Base-by-base conservation (phyloP, 2,113 vertebrate species). In the Myiagra hebetior region DNA sequence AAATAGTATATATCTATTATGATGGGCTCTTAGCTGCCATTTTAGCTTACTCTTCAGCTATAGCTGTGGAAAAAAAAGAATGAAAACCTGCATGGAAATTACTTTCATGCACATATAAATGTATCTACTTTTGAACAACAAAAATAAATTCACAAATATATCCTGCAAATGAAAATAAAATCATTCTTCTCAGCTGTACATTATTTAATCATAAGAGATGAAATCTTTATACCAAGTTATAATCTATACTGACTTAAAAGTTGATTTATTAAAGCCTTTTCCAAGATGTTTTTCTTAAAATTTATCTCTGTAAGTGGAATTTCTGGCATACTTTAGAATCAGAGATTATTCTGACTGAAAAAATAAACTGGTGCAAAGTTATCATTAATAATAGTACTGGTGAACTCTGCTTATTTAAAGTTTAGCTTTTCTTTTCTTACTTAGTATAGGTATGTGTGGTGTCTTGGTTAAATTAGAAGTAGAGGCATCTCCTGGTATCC, bases 281-380 rank as follows among this genome's bases (percentile, higher is more conserved):
- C 26, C 76, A 60, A 72, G 35, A 30, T 69, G 13, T 35, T 85
- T 77, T 77, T 62, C 74, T 83, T 50, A 39, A 84, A 73, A 76
- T 85, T 62, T 11, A n/a, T 89, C 81, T 76, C 65, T 85, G 5
- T 60, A 86, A 76, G 17, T 80, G 85, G 78, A 87, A 63, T 70
- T 87, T 62, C 65, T 62, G 22, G 9, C 10, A 62, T 89, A 53
- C 70, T 41, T 94, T 89, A 42, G 35, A 94, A 80, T 93, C 35
- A 47, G 39, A 23, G 39, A 21, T 87, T 31, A 84, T 44, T 93
- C 28, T 73, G 21, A 27, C 6, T 75, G 37, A 55, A 83, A 78
- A 81, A 46, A 11, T 20, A 22, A 67, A 52, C 12, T n/a, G 19
- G n/a, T 60, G 26, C 33, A 79, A 95, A 78, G 4, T 76, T 64